Conservation (phyloP, 2,113 vertebrate species). For the Cheirogaleus medius region DNA sequence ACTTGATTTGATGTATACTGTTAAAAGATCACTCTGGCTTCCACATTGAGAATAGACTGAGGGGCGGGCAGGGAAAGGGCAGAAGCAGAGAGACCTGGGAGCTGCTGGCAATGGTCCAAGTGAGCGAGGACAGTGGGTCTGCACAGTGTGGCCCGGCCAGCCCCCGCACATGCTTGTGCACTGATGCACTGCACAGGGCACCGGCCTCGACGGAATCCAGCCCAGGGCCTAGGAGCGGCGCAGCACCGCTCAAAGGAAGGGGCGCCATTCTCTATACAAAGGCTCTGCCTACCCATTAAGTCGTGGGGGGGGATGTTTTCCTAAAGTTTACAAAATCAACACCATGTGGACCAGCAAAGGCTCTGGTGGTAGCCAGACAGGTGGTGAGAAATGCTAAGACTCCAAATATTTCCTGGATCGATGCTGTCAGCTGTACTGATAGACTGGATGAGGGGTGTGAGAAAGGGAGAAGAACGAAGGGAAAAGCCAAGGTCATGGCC, state of each 20-base stretch:
- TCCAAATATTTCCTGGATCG: not conserved
- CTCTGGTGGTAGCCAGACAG: not conserved
- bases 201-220: not conserved
- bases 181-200: too few species aligned
- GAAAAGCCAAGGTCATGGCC: not conserved
- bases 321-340: not conserved
- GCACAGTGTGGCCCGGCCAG: not conserved
- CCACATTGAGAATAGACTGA: not conserved
- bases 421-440: not conserved
- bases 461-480: not conserved
- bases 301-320: not conserved
- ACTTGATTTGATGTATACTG: not conserved
- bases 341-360: not conserved
- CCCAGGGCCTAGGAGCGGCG: not conserved
- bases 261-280: not conserved
- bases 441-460: not conserved
- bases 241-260: not conserved
- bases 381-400: not conserved
- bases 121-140: not conserved
- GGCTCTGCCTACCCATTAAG: not conserved
- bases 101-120: not conserved
- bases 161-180: fast-evolving
- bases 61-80: not conserved
- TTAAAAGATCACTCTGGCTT: not conserved
- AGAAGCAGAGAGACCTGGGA: not conserved